Base-by-base conservation (phyloP, 2,888 invertebrate genomes). In the Phyto melanocephala region DNA sequence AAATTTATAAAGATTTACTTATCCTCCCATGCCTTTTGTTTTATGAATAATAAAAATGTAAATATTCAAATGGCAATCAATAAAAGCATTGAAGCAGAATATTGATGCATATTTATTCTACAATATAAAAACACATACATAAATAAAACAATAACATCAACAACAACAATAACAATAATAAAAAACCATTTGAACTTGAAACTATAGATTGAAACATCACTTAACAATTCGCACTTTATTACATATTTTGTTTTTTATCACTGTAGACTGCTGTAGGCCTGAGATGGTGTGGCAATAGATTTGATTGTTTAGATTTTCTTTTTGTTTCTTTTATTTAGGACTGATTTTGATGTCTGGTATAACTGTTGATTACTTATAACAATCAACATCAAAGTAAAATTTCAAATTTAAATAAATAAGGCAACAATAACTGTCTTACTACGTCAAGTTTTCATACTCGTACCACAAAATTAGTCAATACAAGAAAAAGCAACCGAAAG, bases 51-150 rank as follows among this genome's bases (percentile, higher is more conserved):
- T 62, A 24, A 42, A 40, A 42, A 62, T 24, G n/a, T n/a, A 62
- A 60, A 60, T 68, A 28, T 40, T 40, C 63, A 74, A 58, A 76
- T 58, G 67, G 50, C 76, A 50, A 76, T 68, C 60, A 52, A 76
- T 76, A 60, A 76, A 76, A 50, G 52, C 76, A 68, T 52, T 76
- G 76, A 68, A 50, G 67, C 50, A 60, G 17, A 76, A 67, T 40
- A 67, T 68, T 76, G 67, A 50, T 76, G 37, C 40, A 68, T 52
- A 76, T 68, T 68, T 60, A 76, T 68, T 68, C 42, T 33, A 71
- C 17, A 70, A 56, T 33, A 20, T 28, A 45, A 13, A 58, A 52
- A 52, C n/a, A n/a, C n/a, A n/a, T n/a, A n/a, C n/a, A 67, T 10
- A 40, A 54, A 13, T 17, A 40, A 40, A 54, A 28, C 13, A 68